These are phyloP conservation scores for Campopleginae sp. DNA, from an alignment of 2,888 invertebrate species.

Conservation along the genomic window DNA sequence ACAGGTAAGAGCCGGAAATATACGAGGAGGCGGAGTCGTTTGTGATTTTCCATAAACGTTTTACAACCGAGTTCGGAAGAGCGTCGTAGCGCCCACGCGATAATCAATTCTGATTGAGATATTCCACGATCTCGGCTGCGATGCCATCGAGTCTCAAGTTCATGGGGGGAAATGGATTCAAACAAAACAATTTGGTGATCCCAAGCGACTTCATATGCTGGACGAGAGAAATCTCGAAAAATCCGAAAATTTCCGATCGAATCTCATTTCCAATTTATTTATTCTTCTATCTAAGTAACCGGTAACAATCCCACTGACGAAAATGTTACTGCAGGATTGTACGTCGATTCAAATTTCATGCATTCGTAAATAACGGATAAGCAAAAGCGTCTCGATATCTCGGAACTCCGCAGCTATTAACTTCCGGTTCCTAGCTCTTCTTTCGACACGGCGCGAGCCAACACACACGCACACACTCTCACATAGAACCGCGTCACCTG, in stretches of 20 bases:
- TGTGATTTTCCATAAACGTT: neutral
- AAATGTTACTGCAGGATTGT: conserved; percentile 25
- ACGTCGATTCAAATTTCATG: conserved; percentile 6
- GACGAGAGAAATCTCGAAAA: neutral
- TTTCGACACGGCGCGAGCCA: conserved; percentile 54
- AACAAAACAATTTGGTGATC: no score
- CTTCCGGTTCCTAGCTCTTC: conserved; percentile 79
- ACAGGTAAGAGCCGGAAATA: neutral
- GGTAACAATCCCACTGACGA: conserved; percentile 22
- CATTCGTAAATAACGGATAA: conserved; percentile 43
- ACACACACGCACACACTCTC: conserved; percentile 46
- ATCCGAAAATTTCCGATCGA: neutral
- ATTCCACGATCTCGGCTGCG: neutral
- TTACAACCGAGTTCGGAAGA: conserved; percentile 31
- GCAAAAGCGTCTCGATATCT: conserved; percentile 26
- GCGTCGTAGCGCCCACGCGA: conserved; percentile 25
- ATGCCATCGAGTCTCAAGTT: neutral
- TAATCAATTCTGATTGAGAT: neutral
- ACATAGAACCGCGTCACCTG: conserved; percentile 77
- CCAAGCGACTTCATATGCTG: no score
- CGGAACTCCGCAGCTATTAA: conserved; percentile 36
- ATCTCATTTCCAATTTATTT: neutral
- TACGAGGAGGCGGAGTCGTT: conserved; percentile 5
- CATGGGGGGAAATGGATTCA: neutral
- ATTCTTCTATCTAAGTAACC: neutral